A percentile compares a stretch with the other conserved stretches of the same genome.
Evolutionary conservation across 2,113 vertebrate genomes (phyloP).

Genomic region (Urocynchramus pylzowi): DNA sequence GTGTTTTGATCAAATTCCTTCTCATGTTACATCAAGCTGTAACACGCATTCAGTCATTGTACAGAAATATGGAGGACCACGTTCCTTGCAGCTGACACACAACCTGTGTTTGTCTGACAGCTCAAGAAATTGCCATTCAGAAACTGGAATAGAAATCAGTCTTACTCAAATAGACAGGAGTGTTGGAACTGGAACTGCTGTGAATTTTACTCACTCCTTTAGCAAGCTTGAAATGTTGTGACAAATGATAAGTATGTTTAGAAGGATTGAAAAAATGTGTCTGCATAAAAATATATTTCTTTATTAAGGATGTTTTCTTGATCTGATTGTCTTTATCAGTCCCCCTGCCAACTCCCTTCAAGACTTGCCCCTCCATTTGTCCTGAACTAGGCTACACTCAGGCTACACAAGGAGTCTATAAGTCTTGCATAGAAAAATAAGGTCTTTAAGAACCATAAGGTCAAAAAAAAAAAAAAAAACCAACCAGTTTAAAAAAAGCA

Average conservation of each 20-base stretch:
- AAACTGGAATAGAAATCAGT: neutral
- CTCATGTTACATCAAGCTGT: neutral
- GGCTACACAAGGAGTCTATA: neutral
- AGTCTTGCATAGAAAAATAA: neutral
- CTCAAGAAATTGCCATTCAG: neutral
- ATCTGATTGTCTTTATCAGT: neutral
- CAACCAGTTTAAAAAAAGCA: rapidly evolving
- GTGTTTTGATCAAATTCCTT: slow-evolving; percentile 4
- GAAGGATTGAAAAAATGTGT: neutral
- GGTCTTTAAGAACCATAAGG: neutral
- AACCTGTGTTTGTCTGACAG: neutral
- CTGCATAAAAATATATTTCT: neutral
- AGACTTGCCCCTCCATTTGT: neutral
- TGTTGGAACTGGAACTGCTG: neutral
- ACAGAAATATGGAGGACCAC: neutral
- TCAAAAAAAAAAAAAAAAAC: neutral
- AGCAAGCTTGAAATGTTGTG: neutral
- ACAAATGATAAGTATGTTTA: neutral
- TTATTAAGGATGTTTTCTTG: neutral
- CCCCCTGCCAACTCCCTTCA: neutral
- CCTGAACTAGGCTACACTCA: neutral
- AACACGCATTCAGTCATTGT: neutral
- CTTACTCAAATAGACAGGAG: neutral
- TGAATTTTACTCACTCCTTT: neutral
- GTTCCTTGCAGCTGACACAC: neutral